Evolutionary conservation across 2,797 vertebrate species (phyloP).

Genomic region (Anabacerthia variegaticeps): DNA sequence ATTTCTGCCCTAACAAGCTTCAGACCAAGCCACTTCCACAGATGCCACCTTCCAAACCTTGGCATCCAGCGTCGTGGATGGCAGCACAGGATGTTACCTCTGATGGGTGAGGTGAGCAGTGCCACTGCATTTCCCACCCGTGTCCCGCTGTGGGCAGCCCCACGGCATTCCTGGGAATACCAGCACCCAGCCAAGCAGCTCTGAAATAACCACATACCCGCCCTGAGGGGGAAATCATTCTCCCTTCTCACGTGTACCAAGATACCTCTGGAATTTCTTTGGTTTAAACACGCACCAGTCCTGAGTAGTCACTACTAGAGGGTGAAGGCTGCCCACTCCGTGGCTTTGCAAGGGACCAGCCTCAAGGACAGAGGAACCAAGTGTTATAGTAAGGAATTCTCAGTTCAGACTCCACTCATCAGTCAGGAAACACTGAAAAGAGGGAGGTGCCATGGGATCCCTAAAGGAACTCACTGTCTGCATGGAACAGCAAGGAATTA

Average conservation of each 20-base stretch:
- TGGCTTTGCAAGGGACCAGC: neutral
- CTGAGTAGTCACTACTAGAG: neutral
- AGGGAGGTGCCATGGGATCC: neutral
- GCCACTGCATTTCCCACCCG: neutral
- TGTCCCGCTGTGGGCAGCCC: neutral
- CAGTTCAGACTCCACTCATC: neutral
- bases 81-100: neutral
- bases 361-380: neutral
- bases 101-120: fast-evolving
- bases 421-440: neutral
- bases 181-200: neutral
- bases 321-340: neutral
- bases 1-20: neutral
- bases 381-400: neutral
- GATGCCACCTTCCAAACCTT: neutral
- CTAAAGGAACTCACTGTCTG: neutral
- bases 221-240: neutral
- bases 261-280: neutral
- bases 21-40: neutral
- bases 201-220: neutral
- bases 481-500: neutral
- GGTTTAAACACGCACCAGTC: neutral
- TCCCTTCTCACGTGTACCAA: neutral
- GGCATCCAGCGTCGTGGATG: neutral
- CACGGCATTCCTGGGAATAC: fast-evolving